Percentiles rank a stretch among this genome's conserved stretches.
Conservation (phyloP, 2,113 vertebrate species). For the Dolichallabes microphthalmus region DNA sequence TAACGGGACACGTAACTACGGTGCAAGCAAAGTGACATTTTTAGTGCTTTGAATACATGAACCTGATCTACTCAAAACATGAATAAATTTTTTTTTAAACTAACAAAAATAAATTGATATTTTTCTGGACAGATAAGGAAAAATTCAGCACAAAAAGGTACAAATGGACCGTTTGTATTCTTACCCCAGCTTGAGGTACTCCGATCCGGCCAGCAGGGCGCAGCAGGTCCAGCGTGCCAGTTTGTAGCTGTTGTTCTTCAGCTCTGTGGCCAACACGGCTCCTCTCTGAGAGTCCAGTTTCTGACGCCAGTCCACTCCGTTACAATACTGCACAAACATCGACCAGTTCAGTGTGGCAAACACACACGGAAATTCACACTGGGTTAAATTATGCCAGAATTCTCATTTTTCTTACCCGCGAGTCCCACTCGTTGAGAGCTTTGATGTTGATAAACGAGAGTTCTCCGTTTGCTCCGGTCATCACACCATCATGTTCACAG, state of each 20-base stretch:
- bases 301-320: constrained; percentile 98
- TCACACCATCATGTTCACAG: constrained; percentile 95
- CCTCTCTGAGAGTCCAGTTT: constrained; percentile 98
- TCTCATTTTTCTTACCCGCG: constrained; percentile 79
- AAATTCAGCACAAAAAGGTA: neutral
- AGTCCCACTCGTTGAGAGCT: constrained; percentile 98
- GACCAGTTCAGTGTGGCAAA: neutral
- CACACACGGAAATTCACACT: neutral
- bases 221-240: constrained; percentile 97
- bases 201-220: constrained; percentile 90
- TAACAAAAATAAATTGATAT: too few relatives aligned
- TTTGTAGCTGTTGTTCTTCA: constrained; percentile 99
- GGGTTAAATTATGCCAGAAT: neutral
- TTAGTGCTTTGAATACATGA: neutral
- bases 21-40: neutral
- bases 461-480: constrained; percentile 96
- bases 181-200: constrained; percentile 98
- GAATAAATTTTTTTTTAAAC: too few relatives aligned
- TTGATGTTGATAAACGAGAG: constrained; percentile 98
- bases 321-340: constrained; percentile 80
- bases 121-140: neutral
- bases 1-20: constrained; percentile 93
- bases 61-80: neutral
- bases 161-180: constrained; percentile 24
- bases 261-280: constrained; percentile 94